A percentile compares a stretch with the other conserved stretches of the same genome.
Conservation (phyloP, 2,797 vertebrate genomes). For the Cynopterus sphinx region DNA sequence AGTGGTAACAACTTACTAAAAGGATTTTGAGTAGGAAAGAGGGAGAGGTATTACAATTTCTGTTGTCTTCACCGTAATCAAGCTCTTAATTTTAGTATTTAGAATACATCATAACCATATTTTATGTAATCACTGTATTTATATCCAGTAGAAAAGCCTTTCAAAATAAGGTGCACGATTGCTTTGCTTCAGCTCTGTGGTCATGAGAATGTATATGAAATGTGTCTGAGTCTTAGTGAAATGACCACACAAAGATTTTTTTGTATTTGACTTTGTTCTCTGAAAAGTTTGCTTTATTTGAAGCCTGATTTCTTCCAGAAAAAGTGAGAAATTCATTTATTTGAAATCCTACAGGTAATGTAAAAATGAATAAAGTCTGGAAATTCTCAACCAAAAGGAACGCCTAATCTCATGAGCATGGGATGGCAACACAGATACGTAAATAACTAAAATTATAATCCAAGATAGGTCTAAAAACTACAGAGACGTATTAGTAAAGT, state of each 20-base stretch:
- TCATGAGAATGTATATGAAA: not conserved
- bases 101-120: not conserved
- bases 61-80: not conserved
- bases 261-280: not conserved
- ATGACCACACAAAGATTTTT: not conserved
- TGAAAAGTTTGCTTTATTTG: not conserved
- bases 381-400: not conserved
- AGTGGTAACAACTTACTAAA: not conserved
- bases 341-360: constrained; percentile 19
- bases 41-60: not conserved
- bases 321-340: constrained; percentile 1
- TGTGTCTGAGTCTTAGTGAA: not conserved
- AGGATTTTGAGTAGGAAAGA: not conserved
- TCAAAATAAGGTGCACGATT: not conserved
- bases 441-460: not conserved
- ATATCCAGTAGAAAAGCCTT: not conserved
- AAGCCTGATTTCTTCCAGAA: not conserved
- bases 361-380: constrained; percentile 38
- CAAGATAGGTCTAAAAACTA: constrained; percentile 31
- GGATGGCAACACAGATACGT: not conserved
- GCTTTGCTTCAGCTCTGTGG: not conserved
- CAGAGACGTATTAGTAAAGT: not conserved
- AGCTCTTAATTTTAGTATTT: not conserved
- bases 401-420: not conserved
- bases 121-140: not conserved